A percentile compares a stretch with the other conserved stretches of the same genome.
Conservation (phyloP, 2,113 vertebrate species). For the Seriola quinqueradiata region DNA sequence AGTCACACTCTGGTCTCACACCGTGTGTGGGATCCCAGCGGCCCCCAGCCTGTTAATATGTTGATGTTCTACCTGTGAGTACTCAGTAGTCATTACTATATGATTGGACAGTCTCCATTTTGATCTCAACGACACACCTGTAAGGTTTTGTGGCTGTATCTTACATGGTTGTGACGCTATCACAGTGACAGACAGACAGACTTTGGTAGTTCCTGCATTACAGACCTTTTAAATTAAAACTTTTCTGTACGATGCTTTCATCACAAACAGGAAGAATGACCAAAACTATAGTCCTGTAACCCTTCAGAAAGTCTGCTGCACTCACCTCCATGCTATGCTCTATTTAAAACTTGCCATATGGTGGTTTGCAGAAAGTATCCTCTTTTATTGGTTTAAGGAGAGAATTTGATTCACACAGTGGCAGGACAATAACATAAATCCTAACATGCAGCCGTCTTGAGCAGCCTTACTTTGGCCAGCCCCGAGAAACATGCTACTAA, state of each 20-base stretch:
- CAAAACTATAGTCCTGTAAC: not conserved
- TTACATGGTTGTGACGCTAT: no score
- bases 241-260: not conserved
- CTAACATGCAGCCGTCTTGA: constrained; percentile 18
- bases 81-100: no score
- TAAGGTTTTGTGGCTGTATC: no score
- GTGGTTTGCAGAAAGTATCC: not conserved
- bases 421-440: constrained; percentile 22
- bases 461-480: constrained; percentile 11
- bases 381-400: not conserved
- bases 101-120: no score
- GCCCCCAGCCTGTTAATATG: no score
- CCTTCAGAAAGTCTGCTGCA: not conserved
- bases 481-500: constrained; percentile 34
- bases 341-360: not conserved
- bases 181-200: no score
- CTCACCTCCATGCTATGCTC: not conserved
- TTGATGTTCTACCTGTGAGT: no score
- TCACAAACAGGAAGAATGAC: not conserved
- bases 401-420: not conserved
- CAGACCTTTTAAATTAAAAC: not conserved
- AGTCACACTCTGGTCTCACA: no score
- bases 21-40: no score
- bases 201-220: no score
- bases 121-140: no score